Percentiles rank a stretch among this genome's conserved stretches.
Evolutionary conservation across 2,113 vertebrate species (phyloP).

Genomic region (Gymnarchus niloticus): DNA sequence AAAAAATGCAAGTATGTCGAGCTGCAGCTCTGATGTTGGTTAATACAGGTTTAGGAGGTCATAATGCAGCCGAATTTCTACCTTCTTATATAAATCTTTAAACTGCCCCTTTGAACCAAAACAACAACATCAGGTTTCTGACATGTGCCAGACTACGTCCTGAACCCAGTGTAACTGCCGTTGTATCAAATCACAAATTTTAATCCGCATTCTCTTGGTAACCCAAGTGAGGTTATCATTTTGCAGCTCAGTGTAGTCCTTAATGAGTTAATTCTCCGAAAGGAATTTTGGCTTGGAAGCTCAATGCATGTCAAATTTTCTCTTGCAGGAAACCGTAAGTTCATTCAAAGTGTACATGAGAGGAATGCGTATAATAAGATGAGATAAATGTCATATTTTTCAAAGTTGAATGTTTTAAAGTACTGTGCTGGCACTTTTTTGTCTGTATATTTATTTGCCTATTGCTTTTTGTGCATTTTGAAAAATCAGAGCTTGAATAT

Average conservation of each 20-base stretch:
- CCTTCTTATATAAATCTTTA: neutral
- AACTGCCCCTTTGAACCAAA: neutral
- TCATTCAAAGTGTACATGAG: neutral
- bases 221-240: neutral
- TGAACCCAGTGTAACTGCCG: neutral
- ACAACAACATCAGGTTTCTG: neutral
- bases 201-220: neutral
- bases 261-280: neutral
- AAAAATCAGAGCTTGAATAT: slow-evolving; percentile 11
- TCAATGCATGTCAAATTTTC: neutral
- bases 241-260: neutral
- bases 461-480: neutral
- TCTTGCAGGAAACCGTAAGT: neutral
- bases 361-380: neutral
- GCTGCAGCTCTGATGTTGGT: neutral
- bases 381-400: neutral
- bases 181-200: neutral
- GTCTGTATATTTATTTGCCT: neutral
- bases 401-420: neutral
- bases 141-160: neutral
- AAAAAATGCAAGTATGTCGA: neutral
- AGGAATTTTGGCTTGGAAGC: neutral
- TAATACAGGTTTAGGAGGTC: neutral
- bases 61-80: neutral
- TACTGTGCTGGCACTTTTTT: neutral